These are phyloP conservation scores for Drosophila murphyi DNA, from an alignment of 1,140 invertebrate species.

Conservation along the genomic window DNA sequence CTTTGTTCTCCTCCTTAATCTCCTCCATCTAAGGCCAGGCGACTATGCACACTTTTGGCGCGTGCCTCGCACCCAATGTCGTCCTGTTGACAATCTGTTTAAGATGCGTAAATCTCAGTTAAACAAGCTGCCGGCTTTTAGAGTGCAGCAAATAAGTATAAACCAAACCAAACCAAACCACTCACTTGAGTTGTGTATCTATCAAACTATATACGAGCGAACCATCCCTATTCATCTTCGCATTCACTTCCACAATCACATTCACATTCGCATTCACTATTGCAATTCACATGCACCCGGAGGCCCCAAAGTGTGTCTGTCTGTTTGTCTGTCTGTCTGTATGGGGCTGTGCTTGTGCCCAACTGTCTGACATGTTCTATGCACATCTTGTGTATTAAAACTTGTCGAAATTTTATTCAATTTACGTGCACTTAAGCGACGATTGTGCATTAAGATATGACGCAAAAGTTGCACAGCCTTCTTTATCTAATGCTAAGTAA, in stretches of 20 bases:
- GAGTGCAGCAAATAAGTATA: slow-evolving; percentile 42
- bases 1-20: slow-evolving; percentile 5
- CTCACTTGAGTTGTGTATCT: slow-evolving; percentile 55
- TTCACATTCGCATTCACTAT: slow-evolving; percentile 5
- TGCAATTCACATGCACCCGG: slow-evolving; percentile 14
- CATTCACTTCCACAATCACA: slow-evolving; percentile 18
- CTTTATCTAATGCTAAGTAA: slow-evolving; percentile 33
- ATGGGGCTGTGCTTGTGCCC: slow-evolving; percentile 6
- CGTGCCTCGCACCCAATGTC: slow-evolving; percentile 33
- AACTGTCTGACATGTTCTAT: slow-evolving; percentile 48
- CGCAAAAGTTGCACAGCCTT: slow-evolving; percentile 50
- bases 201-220: slow-evolving; percentile 42
- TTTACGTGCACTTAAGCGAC: slow-evolving; percentile 81
- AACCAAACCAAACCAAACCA: slow-evolving; percentile 34
- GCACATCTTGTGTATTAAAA: slow-evolving; percentile 77
- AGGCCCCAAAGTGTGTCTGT: slow-evolving; percentile 9
- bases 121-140: slow-evolving; percentile 35
- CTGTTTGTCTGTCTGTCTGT: slow-evolving; percentile 2
- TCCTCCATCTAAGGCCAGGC: background rate
- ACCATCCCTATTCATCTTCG: slow-evolving; percentile 15
- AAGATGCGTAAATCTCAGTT: slow-evolving; percentile 71
- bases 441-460: slow-evolving; percentile 78
- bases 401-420: slow-evolving; percentile 82
- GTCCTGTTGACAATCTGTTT: slow-evolving; percentile 69
- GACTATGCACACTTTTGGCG: slow-evolving; percentile 47